These are phyloP conservation scores for Cacatua alba DNA, from an alignment of 2,113 vertebrate genomes.

Conservation along the genomic window DNA sequence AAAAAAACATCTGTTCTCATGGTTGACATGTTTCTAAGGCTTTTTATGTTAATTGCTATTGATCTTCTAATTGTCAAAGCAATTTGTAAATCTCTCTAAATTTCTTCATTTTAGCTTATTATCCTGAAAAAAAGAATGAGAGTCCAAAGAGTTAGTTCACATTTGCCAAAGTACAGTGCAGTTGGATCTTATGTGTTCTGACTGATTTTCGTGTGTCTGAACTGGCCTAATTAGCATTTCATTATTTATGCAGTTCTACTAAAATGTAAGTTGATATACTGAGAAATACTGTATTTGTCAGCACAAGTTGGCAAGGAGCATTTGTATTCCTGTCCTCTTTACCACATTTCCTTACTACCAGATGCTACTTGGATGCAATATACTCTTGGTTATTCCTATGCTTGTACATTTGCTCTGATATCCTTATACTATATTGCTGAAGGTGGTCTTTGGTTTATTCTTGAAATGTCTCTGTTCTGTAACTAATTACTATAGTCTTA, in stretches of 20 bases:
- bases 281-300: constrained; percentile 1
- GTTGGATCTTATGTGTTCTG: neutral
- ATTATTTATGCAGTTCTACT: neutral
- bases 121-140: neutral
- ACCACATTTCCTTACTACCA: neutral
- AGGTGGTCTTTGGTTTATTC: neutral
- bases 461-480: neutral
- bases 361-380: neutral
- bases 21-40: neutral
- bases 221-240: neutral
- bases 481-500: neutral
- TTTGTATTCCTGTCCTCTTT: neutral
- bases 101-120: neutral
- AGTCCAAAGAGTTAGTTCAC: neutral
- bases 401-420: neutral
- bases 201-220: neutral
- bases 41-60: neutral
- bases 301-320: neutral
- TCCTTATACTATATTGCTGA: neutral
- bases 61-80: neutral
- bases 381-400: neutral
- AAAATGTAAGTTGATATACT: neutral
- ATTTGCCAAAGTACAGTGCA: neutral
- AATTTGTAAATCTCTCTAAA: neutral
- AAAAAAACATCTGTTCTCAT: neutral